These are phyloP conservation scores for Cecidostiba fungosa DNA, from an alignment of 2,888 invertebrate species.

Conservation along the genomic window DNA sequence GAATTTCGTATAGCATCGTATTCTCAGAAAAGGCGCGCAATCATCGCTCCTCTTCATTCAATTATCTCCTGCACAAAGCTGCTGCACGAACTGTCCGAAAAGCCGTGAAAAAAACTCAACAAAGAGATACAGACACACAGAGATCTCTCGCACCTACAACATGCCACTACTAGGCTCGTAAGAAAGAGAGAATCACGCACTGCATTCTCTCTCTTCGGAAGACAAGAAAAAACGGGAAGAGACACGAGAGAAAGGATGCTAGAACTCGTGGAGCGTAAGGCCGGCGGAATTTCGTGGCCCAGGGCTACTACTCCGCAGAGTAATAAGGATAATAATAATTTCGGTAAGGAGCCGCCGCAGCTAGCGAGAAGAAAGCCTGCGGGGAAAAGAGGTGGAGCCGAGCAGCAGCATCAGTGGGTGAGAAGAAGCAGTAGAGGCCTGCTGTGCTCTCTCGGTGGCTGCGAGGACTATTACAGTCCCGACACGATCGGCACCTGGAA, in stretches of 20 bases:
- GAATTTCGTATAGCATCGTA: not conserved
- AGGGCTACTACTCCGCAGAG: constrained; percentile 63
- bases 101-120: not conserved
- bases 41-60: constrained; percentile 13
- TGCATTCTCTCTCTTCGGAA: not conserved
- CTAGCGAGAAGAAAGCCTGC: constrained; percentile 25
- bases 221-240: not conserved
- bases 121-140: not conserved
- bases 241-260: constrained; percentile 67
- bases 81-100: not conserved
- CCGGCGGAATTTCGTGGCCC: constrained; percentile 74
- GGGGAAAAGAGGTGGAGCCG: not conserved
- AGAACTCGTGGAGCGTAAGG: constrained; percentile 73
- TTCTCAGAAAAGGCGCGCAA: not conserved
- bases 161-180: not conserved
- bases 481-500: constrained; percentile 77
- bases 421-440: constrained; percentile 71
- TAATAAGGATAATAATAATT: constrained; percentile 48
- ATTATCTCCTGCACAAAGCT: not conserved
- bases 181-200: not conserved
- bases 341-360: constrained; percentile 3
- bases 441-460: constrained; percentile 74
- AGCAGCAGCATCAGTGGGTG: constrained; percentile 71
- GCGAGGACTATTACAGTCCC: constrained; percentile 73
- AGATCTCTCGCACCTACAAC: not conserved